Evolutionary conservation across 1,140 invertebrate genomes (phyloP), one percentile per base, ranked within the genome.

Genomic region (Coboldia fuscipes): DNA sequence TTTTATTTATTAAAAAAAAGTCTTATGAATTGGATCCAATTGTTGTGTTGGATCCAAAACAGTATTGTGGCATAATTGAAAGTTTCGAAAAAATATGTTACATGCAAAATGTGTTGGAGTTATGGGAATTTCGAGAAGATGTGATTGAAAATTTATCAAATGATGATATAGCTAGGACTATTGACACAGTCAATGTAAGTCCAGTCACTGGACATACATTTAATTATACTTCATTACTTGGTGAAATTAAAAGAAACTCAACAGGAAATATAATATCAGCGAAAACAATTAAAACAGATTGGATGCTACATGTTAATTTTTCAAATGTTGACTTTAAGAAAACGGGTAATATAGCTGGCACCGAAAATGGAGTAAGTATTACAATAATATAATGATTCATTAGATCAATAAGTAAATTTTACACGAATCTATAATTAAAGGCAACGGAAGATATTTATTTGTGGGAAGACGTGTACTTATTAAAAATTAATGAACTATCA

Each of bases 261-360:
- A 52, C 45, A 27, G 75, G 72, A 8, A 55, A 66, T 39, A 68
- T 81, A 26, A 51, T 76, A 20, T 51, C 57, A 30, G 77, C 76
- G 7, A 61, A 50, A 44, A 63, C 72, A 29, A 41, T 79, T 2
- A 48, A 71, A 37, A 61, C 72, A 5, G 54, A 61, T 19, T 74
- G 72, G 66, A 66, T 69, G 39, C 60, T 70, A 23, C 51, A 65
- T 39, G 61, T 80, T 0, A 75, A 78, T 55, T 73, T 74, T 55
- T 62, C 68, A 2, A 51, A 58, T 27, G 60, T 75, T 2, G 57
- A 75, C 42, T 63, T 68, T 51, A 58, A 70, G 44, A 63, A 70
- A 47, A 56, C 62, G 30, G 70, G 70, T 35, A 78, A 76, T 45
- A 56, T 65, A 27, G 68, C 70, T 10, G 76, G 75, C 36, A 78